These are phyloP conservation scores for Diloba caeruleocephala DNA, from an alignment of 2,888 invertebrate genomes.

Conservation along the genomic window DNA sequence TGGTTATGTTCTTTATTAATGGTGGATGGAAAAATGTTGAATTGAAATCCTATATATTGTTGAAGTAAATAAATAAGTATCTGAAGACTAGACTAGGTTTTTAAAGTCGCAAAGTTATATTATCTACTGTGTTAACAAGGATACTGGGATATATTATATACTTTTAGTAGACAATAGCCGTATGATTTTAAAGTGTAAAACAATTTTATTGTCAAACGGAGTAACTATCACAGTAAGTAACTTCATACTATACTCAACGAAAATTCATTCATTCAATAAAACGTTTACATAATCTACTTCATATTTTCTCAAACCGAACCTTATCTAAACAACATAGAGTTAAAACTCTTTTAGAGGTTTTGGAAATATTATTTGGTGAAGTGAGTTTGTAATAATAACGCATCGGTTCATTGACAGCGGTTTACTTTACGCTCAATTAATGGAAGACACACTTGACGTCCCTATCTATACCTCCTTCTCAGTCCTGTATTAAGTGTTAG, in stretches of 20 bases:
- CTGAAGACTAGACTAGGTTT: too few relatives aligned
- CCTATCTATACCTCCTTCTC: conserved; percentile 27
- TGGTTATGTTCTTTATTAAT: conserved; percentile 34
- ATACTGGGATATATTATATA: too few relatives aligned
- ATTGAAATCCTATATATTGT: conserved; percentile 1
- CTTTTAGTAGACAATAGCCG: background rate
- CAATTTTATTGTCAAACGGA: conserved; percentile 27
- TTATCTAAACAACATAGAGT: conserved; percentile 25
- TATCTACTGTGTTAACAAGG: too few relatives aligned
- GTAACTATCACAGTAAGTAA: conserved; percentile 32
- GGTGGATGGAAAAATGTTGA: conserved; percentile 4
- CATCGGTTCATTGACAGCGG: conserved; percentile 70
- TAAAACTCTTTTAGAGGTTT: conserved; percentile 40
- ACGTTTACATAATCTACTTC: conserved; percentile 34
- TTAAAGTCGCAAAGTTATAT: background rate
- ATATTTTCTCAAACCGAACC: conserved; percentile 18
- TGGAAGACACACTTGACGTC: conserved; percentile 67
- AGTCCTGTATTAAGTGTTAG: conserved; percentile 30
- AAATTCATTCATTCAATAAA: conserved; percentile 48
- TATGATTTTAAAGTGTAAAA: conserved; percentile 15
- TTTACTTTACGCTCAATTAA: conserved; percentile 79
- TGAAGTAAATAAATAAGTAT: conserved; percentile 1
- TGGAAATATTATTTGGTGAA: conserved; percentile 62
- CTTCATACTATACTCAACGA: conserved; percentile 41
- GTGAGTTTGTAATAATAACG: conserved; percentile 69